These are phyloP conservation scores for Drosophila stalkeri DNA, from an alignment of 2,888 invertebrate species.

Conservation along the genomic window DNA sequence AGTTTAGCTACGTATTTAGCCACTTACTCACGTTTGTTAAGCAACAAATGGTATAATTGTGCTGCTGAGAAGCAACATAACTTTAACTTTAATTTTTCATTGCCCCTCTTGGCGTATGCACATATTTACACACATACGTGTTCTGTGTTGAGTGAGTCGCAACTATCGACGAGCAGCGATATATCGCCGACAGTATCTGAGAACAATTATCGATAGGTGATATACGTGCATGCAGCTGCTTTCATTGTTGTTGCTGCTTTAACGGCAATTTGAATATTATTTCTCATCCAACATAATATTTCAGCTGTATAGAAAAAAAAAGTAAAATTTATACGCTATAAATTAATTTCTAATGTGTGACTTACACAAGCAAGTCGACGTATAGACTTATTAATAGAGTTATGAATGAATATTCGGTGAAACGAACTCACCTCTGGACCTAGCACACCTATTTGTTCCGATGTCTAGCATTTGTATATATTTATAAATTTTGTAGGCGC, in stretches of 20 bases:
- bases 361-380: too few relatives aligned
- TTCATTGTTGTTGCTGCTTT: background rate
- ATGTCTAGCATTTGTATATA: too few relatives aligned
- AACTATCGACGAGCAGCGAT: constrained; percentile 14
- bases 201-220: constrained; percentile 12
- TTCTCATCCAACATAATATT: too few relatives aligned
- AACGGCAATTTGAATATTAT: background rate
- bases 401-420: too few relatives aligned
- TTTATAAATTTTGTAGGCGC: too few relatives aligned
- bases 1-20: background rate
- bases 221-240: background rate
- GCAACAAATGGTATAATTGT: constrained; percentile 18
- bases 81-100: constrained; percentile 42
- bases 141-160: constrained; percentile 19
- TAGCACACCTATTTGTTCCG: too few relatives aligned
- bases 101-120: constrained; percentile 37
- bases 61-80: constrained; percentile 42
- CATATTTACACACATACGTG: constrained; percentile 39
- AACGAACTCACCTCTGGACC: too few relatives aligned
- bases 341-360: too few relatives aligned
- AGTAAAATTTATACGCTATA: too few relatives aligned
- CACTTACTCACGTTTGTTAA: constrained; percentile 39
- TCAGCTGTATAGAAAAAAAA: too few relatives aligned
- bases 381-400: too few relatives aligned
- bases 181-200: background rate